phyloP scores from a whole-genome alignment of 1,140 invertebrate genomes.

The Protaetia brevitarsis region DNA sequence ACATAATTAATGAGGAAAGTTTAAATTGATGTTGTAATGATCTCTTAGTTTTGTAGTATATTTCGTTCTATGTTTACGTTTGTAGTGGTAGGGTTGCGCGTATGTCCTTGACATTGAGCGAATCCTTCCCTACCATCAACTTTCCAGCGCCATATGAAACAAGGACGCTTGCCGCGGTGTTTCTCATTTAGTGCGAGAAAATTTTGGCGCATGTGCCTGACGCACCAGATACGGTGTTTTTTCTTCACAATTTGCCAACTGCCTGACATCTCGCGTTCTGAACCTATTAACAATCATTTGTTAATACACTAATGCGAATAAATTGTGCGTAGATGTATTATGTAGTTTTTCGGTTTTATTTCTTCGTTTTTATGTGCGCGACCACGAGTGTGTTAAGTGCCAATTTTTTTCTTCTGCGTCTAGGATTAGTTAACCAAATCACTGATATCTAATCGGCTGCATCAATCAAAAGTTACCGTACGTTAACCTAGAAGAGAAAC shows the following conservation, averaged over 20 bases:
- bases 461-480: no score
- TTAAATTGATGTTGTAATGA: no score
- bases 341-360: neutral
- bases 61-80: neutral
- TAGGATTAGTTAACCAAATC: no score
- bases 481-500: neutral
- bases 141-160: neutral
- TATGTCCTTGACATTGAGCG: neutral
- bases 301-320: neutral
- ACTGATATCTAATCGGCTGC: no score
- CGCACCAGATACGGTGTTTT: neutral
- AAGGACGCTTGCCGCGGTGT: neutral
- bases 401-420: slow-evolving; percentile 10
- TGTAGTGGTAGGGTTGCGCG: neutral
- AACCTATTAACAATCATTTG: neutral
- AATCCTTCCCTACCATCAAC: neutral
- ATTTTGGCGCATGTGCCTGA: neutral
- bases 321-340: neutral
- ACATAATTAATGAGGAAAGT: no score
- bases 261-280: neutral
- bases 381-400: neutral
- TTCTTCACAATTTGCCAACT: neutral
- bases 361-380: neutral
- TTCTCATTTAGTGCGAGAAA: neutral
- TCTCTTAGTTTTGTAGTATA: neutral